phyloP scores from a whole-genome alignment of 2,888 invertebrate genomes.

The Sussaba pulchella region DNA sequence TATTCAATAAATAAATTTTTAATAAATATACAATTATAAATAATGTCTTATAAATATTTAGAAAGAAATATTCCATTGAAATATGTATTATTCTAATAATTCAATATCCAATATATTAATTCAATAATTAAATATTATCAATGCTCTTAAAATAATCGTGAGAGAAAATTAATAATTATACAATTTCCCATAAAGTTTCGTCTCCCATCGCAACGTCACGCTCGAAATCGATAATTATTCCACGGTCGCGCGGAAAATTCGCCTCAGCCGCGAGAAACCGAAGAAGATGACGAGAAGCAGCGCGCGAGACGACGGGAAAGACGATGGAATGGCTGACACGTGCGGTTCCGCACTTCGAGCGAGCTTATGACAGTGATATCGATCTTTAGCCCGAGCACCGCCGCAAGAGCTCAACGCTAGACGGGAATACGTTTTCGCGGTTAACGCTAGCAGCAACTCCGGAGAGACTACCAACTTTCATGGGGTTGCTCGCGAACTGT shows the following conservation, averaged over 20 bases:
- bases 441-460: background rate
- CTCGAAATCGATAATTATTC: constrained; percentile 38
- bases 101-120: no score
- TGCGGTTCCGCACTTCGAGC: constrained; percentile 72
- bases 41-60: no score
- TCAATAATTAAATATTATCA: no score
- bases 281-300: no score
- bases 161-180: no score
- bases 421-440: background rate
- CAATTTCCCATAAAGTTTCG: no score
- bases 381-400: constrained; percentile 65
- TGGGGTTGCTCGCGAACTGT: constrained; percentile 22
- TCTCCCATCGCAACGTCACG: no score
- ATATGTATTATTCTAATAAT: no score
- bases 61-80: no score
- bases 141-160: no score
- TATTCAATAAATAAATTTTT: no score
- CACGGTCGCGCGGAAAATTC: constrained; percentile 21
- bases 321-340: constrained; percentile 70
- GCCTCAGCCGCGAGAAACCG: background rate
- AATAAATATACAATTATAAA: no score
- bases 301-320: constrained; percentile 6
- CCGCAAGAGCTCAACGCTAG: background rate
- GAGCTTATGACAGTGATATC: constrained; percentile 74
- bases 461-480: constrained; percentile 66